Percentiles rank a stretch among this genome's conserved stretches.
Evolutionary conservation across 2,888 invertebrate genomes (phyloP).

Genomic region (Lycia hirtaria): DNA sequence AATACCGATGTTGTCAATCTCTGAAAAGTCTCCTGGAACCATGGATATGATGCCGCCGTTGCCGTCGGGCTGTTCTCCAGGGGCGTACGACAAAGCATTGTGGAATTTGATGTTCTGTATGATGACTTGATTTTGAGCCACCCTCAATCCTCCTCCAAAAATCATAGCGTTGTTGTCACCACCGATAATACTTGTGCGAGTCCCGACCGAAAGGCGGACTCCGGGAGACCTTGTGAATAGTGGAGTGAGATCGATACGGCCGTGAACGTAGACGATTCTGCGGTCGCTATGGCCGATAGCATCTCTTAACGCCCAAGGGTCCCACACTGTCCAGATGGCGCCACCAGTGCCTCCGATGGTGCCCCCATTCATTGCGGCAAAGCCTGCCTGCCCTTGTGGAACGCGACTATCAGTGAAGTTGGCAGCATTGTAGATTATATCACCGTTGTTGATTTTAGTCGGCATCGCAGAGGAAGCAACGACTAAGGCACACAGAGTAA

Average conservation of each 20-base stretch:
- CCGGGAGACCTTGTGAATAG: slow-evolving; percentile 27
- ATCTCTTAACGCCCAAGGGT: slow-evolving; percentile 22
- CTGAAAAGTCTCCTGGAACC: slow-evolving; percentile 20
- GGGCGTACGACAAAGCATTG: slow-evolving; percentile 30
- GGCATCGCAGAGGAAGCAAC: slow-evolving; percentile 5
- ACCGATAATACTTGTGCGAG: slow-evolving; percentile 19
- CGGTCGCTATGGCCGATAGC: slow-evolving; percentile 13
- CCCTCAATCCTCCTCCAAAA: slow-evolving; percentile 25
- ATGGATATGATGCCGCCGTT: slow-evolving; percentile 30
- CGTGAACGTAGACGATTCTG: slow-evolving; percentile 29
- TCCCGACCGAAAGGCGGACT: slow-evolving; percentile 10
- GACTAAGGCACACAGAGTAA: not conserved
- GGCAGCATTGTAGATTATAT: not conserved
- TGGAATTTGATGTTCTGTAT: slow-evolving; percentile 31
- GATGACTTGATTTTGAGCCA: slow-evolving; percentile 19
- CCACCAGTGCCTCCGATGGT: slow-evolving; percentile 27
- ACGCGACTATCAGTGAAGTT: slow-evolving; percentile 5
- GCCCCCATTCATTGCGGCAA: slow-evolving; percentile 7
- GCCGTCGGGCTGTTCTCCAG: slow-evolving; percentile 34
- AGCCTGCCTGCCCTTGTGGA: slow-evolving; percentile 12
- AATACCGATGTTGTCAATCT: slow-evolving; percentile 26
- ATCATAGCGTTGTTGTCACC: slow-evolving; percentile 25
- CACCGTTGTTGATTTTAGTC: not conserved
- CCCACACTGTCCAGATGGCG: slow-evolving; percentile 26
- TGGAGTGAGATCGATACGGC: slow-evolving; percentile 27